Conservation (phyloP, 92 coral and sea anemone genomes). For the Micromussa lordhowensis region DNA sequence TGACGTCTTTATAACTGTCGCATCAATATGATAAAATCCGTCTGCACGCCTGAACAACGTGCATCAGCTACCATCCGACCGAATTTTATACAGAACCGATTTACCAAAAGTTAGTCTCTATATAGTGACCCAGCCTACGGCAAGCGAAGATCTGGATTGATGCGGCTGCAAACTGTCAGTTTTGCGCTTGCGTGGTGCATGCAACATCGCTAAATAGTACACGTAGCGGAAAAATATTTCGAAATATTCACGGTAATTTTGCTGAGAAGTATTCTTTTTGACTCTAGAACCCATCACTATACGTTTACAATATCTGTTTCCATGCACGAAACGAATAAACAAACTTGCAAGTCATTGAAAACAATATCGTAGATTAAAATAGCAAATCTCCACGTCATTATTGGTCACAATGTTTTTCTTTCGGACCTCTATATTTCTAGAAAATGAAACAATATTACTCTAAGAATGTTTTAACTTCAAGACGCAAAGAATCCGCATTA, state of each 20-base stretch:
- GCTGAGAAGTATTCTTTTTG: neutral
- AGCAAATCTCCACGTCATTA: neutral
- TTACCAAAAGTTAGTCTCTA: neutral
- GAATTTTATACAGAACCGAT: neutral
- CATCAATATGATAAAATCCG: neutral
- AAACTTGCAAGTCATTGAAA: neutral
- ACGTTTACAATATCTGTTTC: neutral
- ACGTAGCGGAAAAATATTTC: neutral
- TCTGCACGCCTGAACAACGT: neutral
- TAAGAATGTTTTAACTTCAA: neutral
- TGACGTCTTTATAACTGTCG: neutral
- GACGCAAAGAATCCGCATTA: too few relatives aligned
- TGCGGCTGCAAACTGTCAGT: neutral
- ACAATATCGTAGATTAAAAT: neutral
- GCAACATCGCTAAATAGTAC: neutral
- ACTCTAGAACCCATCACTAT: neutral
- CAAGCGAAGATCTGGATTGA: neutral
- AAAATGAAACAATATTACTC: too few relatives aligned
- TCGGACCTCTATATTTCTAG: neutral
- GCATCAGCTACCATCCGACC: neutral
- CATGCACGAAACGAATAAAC: neutral
- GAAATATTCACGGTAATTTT: too few relatives aligned
- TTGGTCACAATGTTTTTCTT: neutral
- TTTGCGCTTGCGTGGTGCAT: neutral
- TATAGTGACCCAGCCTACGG: neutral